Conservation (phyloP, 2,113 vertebrate genomes). For the Perccottus glenii region DNA sequence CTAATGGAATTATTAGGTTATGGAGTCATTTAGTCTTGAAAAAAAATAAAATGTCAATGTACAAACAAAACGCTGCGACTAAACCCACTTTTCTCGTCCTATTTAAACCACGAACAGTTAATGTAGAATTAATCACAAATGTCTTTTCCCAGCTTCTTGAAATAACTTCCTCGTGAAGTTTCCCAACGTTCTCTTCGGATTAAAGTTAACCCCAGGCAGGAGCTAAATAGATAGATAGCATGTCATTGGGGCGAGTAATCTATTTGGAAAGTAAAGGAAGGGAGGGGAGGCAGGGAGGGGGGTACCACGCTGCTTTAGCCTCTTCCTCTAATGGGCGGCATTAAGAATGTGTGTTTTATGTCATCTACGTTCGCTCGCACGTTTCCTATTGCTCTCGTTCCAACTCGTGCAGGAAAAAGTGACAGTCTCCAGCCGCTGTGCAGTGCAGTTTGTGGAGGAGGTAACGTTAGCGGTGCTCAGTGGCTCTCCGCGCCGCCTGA, state of each 20-base stretch:
- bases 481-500: not conserved
- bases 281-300: not conserved
- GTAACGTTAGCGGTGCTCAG: not conserved
- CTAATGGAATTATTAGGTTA: too few species aligned
- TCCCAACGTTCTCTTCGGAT: conserved; percentile 47
- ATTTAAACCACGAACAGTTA: not conserved
- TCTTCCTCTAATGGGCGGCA: conserved; percentile 86
- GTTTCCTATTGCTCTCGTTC: conserved; percentile 86
- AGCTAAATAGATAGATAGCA: conserved; percentile 64
- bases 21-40: too few species aligned
- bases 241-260: conserved; percentile 87
- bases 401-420: conserved; percentile 88
- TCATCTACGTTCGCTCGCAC: conserved; percentile 89
- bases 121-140: not conserved
- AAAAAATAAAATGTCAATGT: too few species aligned
- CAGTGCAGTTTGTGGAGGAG: not conserved
- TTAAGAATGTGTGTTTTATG: conserved; percentile 91
- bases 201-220: conserved; percentile 63
- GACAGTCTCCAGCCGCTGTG: conserved; percentile 80
- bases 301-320: conserved; percentile 87
- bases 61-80: not conserved
- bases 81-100: conserved; percentile 12
- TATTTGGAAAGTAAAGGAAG: conserved; percentile 76
- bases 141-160: not conserved
- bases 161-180: conserved; percentile 78